Evolutionary conservation across 2,888 invertebrate species (phyloP).

Genomic region (Atethmia centrago): DNA sequence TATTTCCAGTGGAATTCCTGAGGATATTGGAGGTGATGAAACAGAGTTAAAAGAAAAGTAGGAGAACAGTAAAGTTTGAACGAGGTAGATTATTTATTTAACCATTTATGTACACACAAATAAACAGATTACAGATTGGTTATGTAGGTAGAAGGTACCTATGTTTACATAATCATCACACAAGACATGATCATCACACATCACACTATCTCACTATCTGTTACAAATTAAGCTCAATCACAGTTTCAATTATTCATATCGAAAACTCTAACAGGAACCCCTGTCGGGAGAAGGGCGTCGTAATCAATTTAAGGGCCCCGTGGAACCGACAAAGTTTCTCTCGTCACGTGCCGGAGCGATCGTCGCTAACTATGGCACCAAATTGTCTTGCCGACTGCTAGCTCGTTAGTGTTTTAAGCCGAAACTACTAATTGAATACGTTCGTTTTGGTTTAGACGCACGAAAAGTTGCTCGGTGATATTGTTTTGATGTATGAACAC

Average conservation of each 20-base stretch:
- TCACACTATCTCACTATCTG: conserved; percentile 47
- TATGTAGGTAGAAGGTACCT: neutral
- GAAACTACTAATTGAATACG: conserved; percentile 70
- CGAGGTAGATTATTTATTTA: too few relatives aligned
- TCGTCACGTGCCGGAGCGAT: conserved; percentile 64
- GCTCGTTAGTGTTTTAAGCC: conserved; percentile 70
- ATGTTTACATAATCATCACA: neutral
- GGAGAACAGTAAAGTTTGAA: neutral
- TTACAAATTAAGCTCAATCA: conserved; percentile 60
- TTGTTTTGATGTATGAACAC: conserved; percentile 9
- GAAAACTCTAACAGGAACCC: conserved; percentile 63
- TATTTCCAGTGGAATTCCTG: neutral
- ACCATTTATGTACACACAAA: too few relatives aligned
- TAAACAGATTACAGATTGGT: too few relatives aligned
- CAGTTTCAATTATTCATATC: conserved; percentile 70
- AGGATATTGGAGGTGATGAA: neutral
- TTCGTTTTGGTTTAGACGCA: conserved; percentile 60
- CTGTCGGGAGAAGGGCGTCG: conserved; percentile 56
- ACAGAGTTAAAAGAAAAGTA: neutral
- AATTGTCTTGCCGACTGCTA: conserved; percentile 69
- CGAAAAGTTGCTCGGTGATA: conserved; percentile 16
- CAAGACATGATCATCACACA: neutral
- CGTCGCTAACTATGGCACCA: conserved; percentile 65
- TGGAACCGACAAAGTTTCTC: conserved; percentile 59
- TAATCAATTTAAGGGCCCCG: conserved; percentile 72